Conservation (phyloP, 2,113 vertebrate genomes). For the Cygnus buccinator region DNA sequence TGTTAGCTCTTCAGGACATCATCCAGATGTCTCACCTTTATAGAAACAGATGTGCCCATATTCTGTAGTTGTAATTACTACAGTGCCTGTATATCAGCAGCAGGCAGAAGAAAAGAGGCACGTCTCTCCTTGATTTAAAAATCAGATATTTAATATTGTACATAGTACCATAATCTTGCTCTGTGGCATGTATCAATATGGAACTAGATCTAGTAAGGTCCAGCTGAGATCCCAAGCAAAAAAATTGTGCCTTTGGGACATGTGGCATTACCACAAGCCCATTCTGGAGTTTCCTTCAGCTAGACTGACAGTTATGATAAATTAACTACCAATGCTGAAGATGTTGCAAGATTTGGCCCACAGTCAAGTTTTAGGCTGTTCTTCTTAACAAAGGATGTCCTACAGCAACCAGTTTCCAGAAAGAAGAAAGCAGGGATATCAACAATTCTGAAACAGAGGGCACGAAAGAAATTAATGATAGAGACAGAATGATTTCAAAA, state of each 20-base stretch:
- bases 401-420: background rate
- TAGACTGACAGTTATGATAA: background rate
- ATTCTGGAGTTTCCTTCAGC: background rate
- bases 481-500: background rate
- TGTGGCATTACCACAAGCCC: background rate
- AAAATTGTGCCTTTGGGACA: background rate
- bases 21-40: background rate
- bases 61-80: background rate
- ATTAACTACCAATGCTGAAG: background rate
- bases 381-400: background rate
- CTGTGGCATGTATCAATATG: background rate
- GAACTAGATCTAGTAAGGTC: background rate
- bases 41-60: background rate
- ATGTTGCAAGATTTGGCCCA: background rate
- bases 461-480: background rate
- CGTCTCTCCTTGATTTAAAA: background rate
- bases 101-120: background rate
- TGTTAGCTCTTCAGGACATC: background rate
- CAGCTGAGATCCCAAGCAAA: background rate
- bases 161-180: background rate
- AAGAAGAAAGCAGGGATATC: background rate
- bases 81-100: background rate
- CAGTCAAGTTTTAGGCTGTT: background rate
- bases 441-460: background rate
- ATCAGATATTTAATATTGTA: background rate